These are phyloP conservation scores for Amphiprion ocellaris DNA, from an alignment of 2,113 vertebrate species.

Conservation along the genomic window DNA sequence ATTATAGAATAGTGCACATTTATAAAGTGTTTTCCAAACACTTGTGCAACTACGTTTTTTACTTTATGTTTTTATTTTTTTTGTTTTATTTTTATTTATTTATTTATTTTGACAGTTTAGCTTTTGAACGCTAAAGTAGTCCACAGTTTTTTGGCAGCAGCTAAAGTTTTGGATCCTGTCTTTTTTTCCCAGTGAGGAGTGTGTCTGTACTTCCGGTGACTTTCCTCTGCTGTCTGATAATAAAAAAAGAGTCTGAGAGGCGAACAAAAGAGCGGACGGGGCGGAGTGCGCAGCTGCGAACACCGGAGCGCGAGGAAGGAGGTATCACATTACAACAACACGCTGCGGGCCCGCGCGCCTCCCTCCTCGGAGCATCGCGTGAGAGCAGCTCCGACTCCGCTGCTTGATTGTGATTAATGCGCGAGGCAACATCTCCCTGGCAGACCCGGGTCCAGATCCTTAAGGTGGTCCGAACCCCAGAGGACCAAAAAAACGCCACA, in stretches of 20 bases:
- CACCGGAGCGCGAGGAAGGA: constrained; percentile 51
- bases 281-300: not conserved
- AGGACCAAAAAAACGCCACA: not conserved
- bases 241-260: not conserved
- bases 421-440: constrained; percentile 73
- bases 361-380: constrained; percentile 83
- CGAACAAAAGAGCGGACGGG: not conserved
- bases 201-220: too few relatives aligned
- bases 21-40: too few relatives aligned
- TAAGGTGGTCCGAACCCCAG: constrained; percentile 69
- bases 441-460: constrained; percentile 73
- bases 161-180: too few relatives aligned
- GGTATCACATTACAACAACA: constrained; percentile 84
- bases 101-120: too few relatives aligned
- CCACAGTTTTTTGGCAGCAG: too few relatives aligned
- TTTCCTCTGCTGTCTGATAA: too few relatives aligned
- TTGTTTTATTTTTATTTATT: too few relatives aligned
- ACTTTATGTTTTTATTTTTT: too few relatives aligned
- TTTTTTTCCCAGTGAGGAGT: too few relatives aligned
- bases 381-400: constrained; percentile 81
- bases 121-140: too few relatives aligned
- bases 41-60: too few relatives aligned
- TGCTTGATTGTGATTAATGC: constrained; percentile 84
- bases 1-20: too few relatives aligned
- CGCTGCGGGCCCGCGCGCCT: constrained; percentile 55